Base-by-base conservation (phyloP, 2,113 vertebrate genomes). In the Arenaria interpres region DNA sequence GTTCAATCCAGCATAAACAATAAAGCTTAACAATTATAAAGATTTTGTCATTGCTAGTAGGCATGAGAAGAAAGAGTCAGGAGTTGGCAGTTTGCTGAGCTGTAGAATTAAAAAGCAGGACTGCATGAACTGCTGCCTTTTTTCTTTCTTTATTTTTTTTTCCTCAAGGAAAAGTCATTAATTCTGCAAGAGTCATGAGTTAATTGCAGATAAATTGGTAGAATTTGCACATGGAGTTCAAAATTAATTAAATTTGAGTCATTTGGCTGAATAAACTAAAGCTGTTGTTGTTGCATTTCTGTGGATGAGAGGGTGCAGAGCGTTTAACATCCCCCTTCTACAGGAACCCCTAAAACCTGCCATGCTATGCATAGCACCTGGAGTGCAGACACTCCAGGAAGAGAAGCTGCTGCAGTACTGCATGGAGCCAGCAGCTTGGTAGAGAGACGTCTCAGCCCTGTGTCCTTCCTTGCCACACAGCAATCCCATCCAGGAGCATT, bases 201-300 rank as follows among this genome's bases (percentile, higher is more conserved):
- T 96, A 92, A 94, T 88, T 90, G 57, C 83, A 86, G 91, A 85
- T 64, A 83, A 95, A 92, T 35, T 39, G 79, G 83, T 80, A 84
- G 76, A 73, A 62, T 60, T 81, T 72, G 24, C 51, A 67, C 37
- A 85, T 75, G 3, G 37, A 90, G 82, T 6, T 92, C 28, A 50
- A 60, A 43, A 79, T 85, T n/a, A 93, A 92, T 76, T 88, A 78
- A n/a, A 32, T 90, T 85, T 30, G 24, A 63, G 37, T 84, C 71
- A 72, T 72, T 48, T 81, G 75, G 74, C 66, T 79, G 69, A 79
- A 84, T 73, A 62, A 90, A 54, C 1, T 7, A 3, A 51, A 57
- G 51, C 75, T 60, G 68, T 2, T 50, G 14, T 1, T 33, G 51
- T 33, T 83, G 53, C n/a, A n/a, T 28, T 63, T 32, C 37, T 28